A percentile compares a stretch with the other conserved stretches of the same genome.
These are phyloP conservation scores for Manacus vitellinus DNA, from an alignment of 2,113 vertebrate species.

Conservation along the genomic window DNA sequence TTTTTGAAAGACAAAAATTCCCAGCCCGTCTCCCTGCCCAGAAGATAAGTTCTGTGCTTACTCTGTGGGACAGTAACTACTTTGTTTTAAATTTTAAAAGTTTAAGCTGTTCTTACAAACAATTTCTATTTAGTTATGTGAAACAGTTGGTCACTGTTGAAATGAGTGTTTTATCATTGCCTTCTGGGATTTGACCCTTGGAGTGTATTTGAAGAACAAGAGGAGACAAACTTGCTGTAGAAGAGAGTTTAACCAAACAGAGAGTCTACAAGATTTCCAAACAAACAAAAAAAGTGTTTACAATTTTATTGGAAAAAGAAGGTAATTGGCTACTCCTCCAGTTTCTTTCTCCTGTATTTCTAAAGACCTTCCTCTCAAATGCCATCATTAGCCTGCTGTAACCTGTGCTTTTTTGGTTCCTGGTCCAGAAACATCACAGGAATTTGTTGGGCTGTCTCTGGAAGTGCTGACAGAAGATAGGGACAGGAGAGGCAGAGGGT, in stretches of 20 bases:
- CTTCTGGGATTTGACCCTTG: neutral
- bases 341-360: accelerated
- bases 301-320: neutral
- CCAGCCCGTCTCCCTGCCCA: neutral
- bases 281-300: neutral
- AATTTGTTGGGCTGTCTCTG: neutral
- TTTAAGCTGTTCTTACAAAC: neutral
- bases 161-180: neutral
- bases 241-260: neutral
- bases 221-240: neutral
- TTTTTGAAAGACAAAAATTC: neutral
- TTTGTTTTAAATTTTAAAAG: neutral
- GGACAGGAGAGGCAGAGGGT: neutral
- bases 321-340: neutral
- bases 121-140: neutral
- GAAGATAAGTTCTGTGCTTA: neutral
- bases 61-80: neutral
- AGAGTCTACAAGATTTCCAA: neutral
- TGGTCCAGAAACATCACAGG: neutral
- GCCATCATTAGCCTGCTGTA: neutral
- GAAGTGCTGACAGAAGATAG: neutral
- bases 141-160: neutral
- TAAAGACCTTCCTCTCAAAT: neutral
- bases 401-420: neutral
- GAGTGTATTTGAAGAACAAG: neutral